Conservation (phyloP, 2,888 invertebrate species). For the Lumbricus terrestris region DNA sequence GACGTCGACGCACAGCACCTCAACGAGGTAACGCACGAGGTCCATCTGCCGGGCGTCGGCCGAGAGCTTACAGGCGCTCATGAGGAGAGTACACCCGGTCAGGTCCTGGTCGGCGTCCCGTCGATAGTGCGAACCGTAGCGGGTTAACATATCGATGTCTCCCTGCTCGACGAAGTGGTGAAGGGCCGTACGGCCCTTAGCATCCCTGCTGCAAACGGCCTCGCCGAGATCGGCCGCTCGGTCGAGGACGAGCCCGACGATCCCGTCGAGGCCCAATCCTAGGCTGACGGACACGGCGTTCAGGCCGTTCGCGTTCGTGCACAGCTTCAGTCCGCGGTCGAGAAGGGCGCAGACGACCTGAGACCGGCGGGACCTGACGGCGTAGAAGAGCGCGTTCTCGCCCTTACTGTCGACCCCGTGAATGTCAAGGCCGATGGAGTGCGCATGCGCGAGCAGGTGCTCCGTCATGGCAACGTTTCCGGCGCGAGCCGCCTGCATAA, state of each 20-base stretch:
- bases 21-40: conserved; percentile 36
- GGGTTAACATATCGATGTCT: conserved; percentile 28
- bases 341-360: conserved; percentile 32
- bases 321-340: conserved; percentile 30
- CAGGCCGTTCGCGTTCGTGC: conserved; percentile 31
- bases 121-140: conserved; percentile 21
- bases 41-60: conserved; percentile 16
- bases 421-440: conserved; percentile 32
- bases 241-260: conserved; percentile 31
- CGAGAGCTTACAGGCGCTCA: conserved; percentile 36
- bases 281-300: conserved; percentile 33
- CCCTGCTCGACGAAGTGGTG: conserved; percentile 38
- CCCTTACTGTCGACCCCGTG: conserved; percentile 37
- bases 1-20: conserved; percentile 36
- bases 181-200: conserved; percentile 34
- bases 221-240: conserved; percentile 18
- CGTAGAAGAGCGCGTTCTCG: conserved; percentile 42
- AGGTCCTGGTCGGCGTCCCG: conserved; percentile 28
- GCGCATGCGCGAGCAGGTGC: conserved; percentile 35
- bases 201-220: conserved; percentile 31
- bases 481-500: conserved; percentile 41
- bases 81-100: conserved; percentile 34
- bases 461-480: conserved; percentile 35
- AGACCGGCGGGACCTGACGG: conserved; percentile 30
- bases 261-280: conserved; percentile 24